Conservation (phyloP, 2,113 vertebrate species). For the Microtus oregoni region DNA sequence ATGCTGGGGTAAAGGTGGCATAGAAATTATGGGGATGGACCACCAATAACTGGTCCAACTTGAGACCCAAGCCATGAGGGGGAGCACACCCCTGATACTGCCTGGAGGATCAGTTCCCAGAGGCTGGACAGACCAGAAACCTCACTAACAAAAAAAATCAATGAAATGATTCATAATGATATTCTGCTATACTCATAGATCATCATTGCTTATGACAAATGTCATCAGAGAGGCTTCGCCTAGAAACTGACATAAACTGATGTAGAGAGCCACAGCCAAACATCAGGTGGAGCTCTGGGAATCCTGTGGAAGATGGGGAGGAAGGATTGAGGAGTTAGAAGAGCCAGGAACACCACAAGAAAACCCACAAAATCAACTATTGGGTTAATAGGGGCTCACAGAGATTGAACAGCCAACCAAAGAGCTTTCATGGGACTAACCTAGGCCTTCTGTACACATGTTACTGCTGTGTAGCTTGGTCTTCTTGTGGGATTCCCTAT, state of each 20-base stretch:
- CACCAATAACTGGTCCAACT: background rate
- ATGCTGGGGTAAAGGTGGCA: background rate
- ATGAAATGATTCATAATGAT: background rate
- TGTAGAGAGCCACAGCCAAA: background rate
- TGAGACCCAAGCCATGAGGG: background rate
- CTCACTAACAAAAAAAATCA: background rate
- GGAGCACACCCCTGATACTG: background rate
- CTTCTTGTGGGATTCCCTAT: too few species aligned
- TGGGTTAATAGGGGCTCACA: too few species aligned
- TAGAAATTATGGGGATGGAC: background rate
- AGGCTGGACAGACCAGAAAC: background rate
- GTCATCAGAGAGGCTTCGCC: background rate
- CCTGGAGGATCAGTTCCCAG: background rate
- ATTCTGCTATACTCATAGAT: background rate
- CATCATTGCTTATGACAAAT: background rate
- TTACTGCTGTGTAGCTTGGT: too few species aligned
- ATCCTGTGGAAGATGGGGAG: background rate
- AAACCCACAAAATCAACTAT: too few species aligned
- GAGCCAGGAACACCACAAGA: background rate
- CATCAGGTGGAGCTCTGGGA: background rate
- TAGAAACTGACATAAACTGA: background rate
- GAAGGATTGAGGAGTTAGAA: background rate
- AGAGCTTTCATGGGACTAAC: too few species aligned
- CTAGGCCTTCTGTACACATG: too few species aligned
- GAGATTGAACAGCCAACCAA: too few species aligned